phyloP scores from a whole-genome alignment of 1,140 invertebrate species.

The Capitella teleta region DNA sequence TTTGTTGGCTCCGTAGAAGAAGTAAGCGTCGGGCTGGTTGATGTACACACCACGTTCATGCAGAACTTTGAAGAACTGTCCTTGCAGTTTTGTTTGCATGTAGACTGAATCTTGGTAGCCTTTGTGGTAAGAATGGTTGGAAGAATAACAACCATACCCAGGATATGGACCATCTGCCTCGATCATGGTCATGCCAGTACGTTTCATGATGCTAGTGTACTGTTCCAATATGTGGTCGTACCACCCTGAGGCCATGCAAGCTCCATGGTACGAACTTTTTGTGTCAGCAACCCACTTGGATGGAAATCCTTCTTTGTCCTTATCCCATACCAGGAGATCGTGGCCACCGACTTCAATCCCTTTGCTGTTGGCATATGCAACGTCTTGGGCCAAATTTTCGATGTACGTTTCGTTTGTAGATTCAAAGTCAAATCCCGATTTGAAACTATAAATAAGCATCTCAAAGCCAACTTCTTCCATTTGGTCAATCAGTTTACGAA shows the following conservation, averaged over 20 bases:
- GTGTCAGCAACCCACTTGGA: too few species aligned
- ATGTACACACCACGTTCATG: conserved; percentile 4
- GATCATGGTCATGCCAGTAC: conserved; percentile 6
- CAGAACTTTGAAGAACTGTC: neutral
- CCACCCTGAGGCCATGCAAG: conserved; percentile 8
- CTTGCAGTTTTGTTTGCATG: neutral
- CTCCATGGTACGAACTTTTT: too few species aligned
- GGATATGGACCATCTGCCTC: conserved; percentile 9
- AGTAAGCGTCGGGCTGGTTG: conserved; percentile 9
- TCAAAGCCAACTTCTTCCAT: neutral
- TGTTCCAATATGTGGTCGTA: conserved; percentile 4
- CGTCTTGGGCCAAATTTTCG: neutral
- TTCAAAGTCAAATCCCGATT: neutral
- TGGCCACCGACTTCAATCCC: conserved; percentile 8
- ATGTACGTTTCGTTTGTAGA: neutral
- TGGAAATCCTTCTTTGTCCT: neutral
- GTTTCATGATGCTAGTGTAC: neutral
- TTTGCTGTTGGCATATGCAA: neutral
- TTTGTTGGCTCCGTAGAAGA: conserved; percentile 7
- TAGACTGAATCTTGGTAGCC: conserved; percentile 3
- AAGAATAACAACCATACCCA: conserved; percentile 2
- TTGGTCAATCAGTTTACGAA: neutral
- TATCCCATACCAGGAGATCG: conserved; percentile 5
- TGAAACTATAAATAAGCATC: neutral
- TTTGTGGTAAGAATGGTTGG: neutral